Evolutionary conservation across 2,113 vertebrate genomes (phyloP).

Genomic region (Megaceryle torquata): DNA sequence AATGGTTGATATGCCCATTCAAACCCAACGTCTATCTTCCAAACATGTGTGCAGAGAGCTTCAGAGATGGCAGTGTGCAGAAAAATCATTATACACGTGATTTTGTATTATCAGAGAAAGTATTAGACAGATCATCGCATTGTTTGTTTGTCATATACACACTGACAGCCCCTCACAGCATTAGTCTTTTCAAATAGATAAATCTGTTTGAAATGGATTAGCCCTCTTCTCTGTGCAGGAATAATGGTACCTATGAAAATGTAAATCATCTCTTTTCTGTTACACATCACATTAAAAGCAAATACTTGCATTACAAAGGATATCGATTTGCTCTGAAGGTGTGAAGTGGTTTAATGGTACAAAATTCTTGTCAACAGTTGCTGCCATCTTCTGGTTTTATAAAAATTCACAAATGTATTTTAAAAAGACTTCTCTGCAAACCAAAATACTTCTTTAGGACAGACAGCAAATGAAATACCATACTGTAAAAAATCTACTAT

Average conservation of each 20-base stretch:
- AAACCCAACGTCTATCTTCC: neutral
- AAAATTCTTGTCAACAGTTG: constrained; percentile 32
- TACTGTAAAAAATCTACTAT: neutral
- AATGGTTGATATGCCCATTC: neutral
- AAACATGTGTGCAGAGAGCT: neutral
- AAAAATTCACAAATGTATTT: constrained; percentile 12
- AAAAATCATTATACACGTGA: neutral
- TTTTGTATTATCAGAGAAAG: neutral
- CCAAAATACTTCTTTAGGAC: neutral
- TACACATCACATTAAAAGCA: constrained; percentile 41
- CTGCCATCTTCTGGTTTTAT: constrained; percentile 75
- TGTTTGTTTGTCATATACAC: constrained; percentile 16
- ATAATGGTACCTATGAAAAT: constrained; percentile 29
- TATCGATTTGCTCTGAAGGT: constrained; percentile 17
- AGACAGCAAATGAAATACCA: neutral
- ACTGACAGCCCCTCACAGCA: neutral
- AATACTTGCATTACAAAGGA: constrained; percentile 36
- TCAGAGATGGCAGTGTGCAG: neutral
- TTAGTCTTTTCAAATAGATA: constrained; percentile 29
- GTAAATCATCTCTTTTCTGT: constrained; percentile 34
- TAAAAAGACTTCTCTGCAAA: neutral
- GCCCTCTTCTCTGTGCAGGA: neutral
- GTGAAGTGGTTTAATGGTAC: neutral
- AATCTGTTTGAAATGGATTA: constrained; percentile 56
- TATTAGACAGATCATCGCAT: neutral